Percentiles rank a stretch among this genome's conserved stretches.
phyloP scores from a whole-genome alignment of 1,140 invertebrate species.

The Drosophila tani region DNA sequence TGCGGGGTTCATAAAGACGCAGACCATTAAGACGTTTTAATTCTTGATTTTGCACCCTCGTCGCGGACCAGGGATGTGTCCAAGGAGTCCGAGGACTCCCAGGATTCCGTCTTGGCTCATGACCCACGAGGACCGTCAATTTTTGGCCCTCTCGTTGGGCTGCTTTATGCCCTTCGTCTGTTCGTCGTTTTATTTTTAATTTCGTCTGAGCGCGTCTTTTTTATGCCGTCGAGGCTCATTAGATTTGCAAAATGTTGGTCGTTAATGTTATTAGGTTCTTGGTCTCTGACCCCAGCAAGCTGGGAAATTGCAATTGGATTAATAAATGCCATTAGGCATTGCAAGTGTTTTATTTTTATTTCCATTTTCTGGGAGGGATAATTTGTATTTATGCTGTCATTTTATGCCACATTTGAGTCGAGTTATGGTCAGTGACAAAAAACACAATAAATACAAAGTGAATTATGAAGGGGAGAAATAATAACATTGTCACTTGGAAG shows the following conservation, averaged over 20 bases:
- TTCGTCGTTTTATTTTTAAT: conserved; percentile 67
- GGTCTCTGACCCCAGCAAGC: conserved; percentile 25
- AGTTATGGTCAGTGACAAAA: conserved; percentile 47
- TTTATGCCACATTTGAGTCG: conserved; percentile 72
- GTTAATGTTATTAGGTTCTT: conserved; percentile 80
- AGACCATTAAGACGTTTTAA: conserved; percentile 82
- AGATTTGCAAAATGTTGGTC: conserved; percentile 84
- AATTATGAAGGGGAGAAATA: conserved; percentile 4
- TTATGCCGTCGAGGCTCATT: conserved; percentile 84
- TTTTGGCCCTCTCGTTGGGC: conserved; percentile 29
- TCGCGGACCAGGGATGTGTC: conserved; percentile 19
- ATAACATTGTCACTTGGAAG: conserved; percentile 10
- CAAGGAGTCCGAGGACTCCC: conserved; percentile 9
- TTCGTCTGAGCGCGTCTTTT: conserved; percentile 67
- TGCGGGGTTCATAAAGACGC: conserved; percentile 66
- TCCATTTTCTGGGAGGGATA: conserved; percentile 40
- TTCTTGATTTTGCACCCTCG: conserved; percentile 83
- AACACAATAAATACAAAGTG: conserved; percentile 1
- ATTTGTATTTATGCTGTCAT: conserved; percentile 71
- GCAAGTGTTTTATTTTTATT: conserved; percentile 77
- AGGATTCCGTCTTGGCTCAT: conserved; percentile 46
- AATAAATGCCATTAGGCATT: conserved; percentile 80
- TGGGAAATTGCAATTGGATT: conserved; percentile 73
- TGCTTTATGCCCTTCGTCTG: conserved; percentile 51
- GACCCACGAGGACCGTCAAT: conserved; percentile 68